phyloP scores from a whole-genome alignment of 2,113 vertebrate species.

The Myiagra hebetior region DNA sequence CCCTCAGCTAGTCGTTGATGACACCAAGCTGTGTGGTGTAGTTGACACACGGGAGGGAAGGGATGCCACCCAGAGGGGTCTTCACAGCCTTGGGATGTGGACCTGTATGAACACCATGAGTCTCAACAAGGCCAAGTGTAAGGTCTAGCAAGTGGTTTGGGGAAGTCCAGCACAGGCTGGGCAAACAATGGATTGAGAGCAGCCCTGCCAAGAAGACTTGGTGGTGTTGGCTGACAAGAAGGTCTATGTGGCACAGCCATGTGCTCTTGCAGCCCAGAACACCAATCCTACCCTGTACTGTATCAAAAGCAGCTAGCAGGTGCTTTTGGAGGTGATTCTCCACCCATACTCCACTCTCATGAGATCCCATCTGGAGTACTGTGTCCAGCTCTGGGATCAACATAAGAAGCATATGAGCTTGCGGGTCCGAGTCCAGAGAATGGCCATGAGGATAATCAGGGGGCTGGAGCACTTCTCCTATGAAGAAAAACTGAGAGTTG shows the following conservation, averaged over 20 bases:
- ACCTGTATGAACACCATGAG: neutral
- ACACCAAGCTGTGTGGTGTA: neutral
- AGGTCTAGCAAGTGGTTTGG: neutral
- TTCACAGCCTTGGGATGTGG: neutral
- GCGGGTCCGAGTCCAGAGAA: neutral
- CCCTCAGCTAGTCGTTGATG: neutral
- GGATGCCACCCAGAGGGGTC: neutral
- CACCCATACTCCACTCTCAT: neutral
- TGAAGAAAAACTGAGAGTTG: neutral
- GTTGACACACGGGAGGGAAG: neutral
- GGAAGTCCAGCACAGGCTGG: rapidly evolving
- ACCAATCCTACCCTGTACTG: rapidly evolving
- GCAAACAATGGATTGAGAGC: neutral
- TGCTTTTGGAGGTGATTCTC: neutral
- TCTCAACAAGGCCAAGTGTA: neutral
- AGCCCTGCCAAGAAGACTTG: neutral
- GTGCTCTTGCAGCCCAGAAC: neutral
- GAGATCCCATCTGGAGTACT: neutral
- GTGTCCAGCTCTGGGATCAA: neutral
- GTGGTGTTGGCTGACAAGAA: neutral
- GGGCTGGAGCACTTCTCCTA: neutral
- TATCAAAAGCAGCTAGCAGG: neutral
- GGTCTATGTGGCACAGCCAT: rapidly evolving
- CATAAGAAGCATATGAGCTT: neutral
- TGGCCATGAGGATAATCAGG: neutral